A percentile compares a stretch with the other conserved stretches of the same genome.
Evolutionary conservation across 1,140 invertebrate species (phyloP).

Genomic region (Oedothorax gibbosus): DNA sequence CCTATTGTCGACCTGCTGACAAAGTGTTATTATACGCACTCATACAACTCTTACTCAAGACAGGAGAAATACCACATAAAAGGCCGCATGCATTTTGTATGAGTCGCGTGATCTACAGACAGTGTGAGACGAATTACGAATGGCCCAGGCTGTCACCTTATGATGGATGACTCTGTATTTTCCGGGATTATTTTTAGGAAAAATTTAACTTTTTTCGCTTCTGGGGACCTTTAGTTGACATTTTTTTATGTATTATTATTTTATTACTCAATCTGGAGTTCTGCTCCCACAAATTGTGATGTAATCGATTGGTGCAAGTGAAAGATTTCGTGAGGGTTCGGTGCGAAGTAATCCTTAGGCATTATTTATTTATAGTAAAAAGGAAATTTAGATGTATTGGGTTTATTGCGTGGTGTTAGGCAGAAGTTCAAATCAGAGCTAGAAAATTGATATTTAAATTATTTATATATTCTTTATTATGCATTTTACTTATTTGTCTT

Average conservation of each 20-base stretch:
- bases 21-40: slow-evolving; percentile 18
- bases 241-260: neutral
- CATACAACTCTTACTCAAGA: neutral
- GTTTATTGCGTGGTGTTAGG: too few relatives aligned
- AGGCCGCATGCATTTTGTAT: slow-evolving; percentile 13
- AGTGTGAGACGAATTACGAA: slow-evolving; percentile 40
- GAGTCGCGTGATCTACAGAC: slow-evolving; percentile 35
- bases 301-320: too few relatives aligned
- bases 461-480: too few relatives aligned
- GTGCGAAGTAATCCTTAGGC: too few relatives aligned
- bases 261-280: neutral
- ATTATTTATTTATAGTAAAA: too few relatives aligned
- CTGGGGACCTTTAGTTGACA: neutral
- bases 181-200: slow-evolving; percentile 2
- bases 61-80: neutral
- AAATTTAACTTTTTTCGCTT: neutral
- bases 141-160: slow-evolving; percentile 27
- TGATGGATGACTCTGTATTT: slow-evolving; percentile 49
- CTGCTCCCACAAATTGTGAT: too few relatives aligned
- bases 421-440: too few relatives aligned
- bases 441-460: too few relatives aligned
- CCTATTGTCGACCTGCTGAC: slow-evolving; percentile 6
- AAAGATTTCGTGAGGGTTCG: too few relatives aligned
- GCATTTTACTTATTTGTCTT: too few relatives aligned
- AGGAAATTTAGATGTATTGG: too few relatives aligned